A percentile compares a stretch with the other conserved stretches of the same genome.
phyloP scores from a whole-genome alignment of 2,113 vertebrate genomes.

The Sapajus apella region DNA sequence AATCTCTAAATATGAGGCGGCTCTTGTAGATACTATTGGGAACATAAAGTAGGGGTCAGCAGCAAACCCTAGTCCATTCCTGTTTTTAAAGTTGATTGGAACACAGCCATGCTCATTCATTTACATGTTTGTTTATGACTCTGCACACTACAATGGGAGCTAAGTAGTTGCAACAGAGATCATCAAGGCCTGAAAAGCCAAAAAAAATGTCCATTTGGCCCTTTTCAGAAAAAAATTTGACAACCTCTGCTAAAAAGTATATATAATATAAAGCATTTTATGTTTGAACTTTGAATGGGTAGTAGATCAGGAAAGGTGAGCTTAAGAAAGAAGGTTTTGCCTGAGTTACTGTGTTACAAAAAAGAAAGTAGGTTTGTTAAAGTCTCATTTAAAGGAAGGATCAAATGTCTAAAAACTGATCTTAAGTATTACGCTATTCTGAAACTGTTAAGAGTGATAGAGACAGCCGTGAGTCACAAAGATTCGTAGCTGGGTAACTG shows the following conservation, averaged over 20 bases:
- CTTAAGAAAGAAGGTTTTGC: background rate
- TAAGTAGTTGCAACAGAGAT: background rate
- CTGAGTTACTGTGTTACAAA: constrained; percentile 2
- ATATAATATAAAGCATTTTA: background rate
- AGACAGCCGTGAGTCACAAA: background rate
- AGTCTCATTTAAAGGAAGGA: background rate
- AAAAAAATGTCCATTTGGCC: background rate
- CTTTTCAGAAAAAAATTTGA: background rate
- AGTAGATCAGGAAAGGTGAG: background rate
- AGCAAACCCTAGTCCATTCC: background rate
- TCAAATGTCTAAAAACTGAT: background rate
- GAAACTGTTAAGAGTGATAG: background rate
- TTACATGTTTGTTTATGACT: background rate
- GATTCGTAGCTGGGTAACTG: background rate
- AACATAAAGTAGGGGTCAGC: background rate
- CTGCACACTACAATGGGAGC: background rate
- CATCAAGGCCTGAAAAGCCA: background rate
- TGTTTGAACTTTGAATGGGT: background rate
- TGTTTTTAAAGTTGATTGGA: background rate
- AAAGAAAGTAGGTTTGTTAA: background rate
- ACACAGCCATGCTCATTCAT: background rate
- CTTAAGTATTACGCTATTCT: background rate
- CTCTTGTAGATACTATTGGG: background rate
- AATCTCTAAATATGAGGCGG: background rate
- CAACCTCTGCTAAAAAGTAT: background rate